Evolutionary conservation across 2,888 invertebrate genomes (phyloP).

Genomic region (Dendrolimus pini): DNA sequence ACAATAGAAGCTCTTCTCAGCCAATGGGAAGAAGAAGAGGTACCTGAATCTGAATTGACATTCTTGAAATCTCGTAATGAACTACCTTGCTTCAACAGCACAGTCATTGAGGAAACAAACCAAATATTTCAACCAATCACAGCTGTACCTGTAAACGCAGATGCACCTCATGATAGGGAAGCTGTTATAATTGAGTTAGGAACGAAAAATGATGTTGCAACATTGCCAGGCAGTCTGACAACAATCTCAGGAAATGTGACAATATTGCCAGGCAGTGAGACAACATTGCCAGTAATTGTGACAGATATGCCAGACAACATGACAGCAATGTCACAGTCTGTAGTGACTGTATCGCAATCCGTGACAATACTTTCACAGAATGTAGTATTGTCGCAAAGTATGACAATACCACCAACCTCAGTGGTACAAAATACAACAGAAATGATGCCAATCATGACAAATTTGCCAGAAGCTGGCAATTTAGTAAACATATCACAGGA

Average conservation of each 20-base stretch:
- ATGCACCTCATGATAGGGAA: constrained; percentile 33
- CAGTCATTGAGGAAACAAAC: constrained; percentile 58
- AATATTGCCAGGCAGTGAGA: neutral
- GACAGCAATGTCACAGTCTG: constrained; percentile 9
- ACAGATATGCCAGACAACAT: constrained; percentile 8
- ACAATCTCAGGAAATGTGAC: neutral
- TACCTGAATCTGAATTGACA: constrained; percentile 44
- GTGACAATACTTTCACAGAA: constrained; percentile 5
- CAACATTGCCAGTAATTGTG: constrained; percentile 4
- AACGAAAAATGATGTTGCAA: constrained; percentile 6
- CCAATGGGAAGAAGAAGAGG: constrained; percentile 68
- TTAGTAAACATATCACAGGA: constrained; percentile 20
- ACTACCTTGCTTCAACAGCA: constrained; percentile 54
- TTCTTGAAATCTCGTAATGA: constrained; percentile 29
- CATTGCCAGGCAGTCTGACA: neutral
- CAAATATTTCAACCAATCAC: constrained; percentile 55
- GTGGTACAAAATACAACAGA: neutral
- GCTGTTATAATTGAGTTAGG: constrained; percentile 50
- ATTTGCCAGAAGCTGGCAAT: neutral
- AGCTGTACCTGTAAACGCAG: constrained; percentile 41
- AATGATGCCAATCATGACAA: neutral
- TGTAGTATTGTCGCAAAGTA: constrained; percentile 3
- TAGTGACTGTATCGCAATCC: constrained; percentile 2
- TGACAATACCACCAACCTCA: constrained; percentile 3
- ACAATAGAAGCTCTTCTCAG: constrained; percentile 63